Evolutionary conservation across 2,888 invertebrate genomes (phyloP).

Genomic region (Eupithecia exiguata): DNA sequence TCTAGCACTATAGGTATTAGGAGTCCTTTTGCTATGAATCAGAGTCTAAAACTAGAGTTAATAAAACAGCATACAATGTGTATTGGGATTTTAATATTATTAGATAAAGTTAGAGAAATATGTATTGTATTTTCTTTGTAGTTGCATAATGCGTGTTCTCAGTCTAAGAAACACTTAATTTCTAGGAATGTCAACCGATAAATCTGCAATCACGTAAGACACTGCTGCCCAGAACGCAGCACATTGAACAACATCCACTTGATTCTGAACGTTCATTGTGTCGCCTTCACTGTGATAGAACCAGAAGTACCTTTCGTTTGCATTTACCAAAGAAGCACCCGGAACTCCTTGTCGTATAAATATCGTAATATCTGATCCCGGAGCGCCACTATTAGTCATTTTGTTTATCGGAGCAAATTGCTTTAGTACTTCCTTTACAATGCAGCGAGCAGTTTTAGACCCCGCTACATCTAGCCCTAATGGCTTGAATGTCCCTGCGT

Average conservation of each 20-base stretch:
- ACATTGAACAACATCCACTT: slow-evolving; percentile 86
- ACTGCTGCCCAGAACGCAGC: slow-evolving; percentile 90
- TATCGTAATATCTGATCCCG: slow-evolving; percentile 87
- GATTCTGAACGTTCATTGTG: slow-evolving; percentile 88
- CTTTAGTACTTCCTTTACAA: slow-evolving; percentile 86
- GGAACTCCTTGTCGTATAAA: slow-evolving; percentile 87
- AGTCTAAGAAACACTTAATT: too few species aligned
- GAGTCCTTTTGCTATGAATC: background rate
- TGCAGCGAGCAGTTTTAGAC: slow-evolving; percentile 85
- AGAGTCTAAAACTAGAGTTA: background rate
- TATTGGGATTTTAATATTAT: background rate
- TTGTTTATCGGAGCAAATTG: slow-evolving; percentile 85
- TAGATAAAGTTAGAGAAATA: background rate
- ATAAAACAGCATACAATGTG: background rate
- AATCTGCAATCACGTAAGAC: slow-evolving; percentile 88
- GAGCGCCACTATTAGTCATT: slow-evolving; percentile 75
- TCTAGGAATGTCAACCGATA: slow-evolving; percentile 86
- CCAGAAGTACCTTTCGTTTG: slow-evolving; percentile 86
- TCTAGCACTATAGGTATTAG: too few species aligned
- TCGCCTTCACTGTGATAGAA: slow-evolving; percentile 91
- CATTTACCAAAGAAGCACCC: slow-evolving; percentile 86
- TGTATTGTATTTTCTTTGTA: background rate
- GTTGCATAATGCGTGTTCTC: background rate
- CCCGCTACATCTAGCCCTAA: slow-evolving; percentile 88
- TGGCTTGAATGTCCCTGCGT: slow-evolving; percentile 91